Base-by-base conservation (phyloP, 2,888 invertebrate genomes). In the Eristalis pertinax region DNA sequence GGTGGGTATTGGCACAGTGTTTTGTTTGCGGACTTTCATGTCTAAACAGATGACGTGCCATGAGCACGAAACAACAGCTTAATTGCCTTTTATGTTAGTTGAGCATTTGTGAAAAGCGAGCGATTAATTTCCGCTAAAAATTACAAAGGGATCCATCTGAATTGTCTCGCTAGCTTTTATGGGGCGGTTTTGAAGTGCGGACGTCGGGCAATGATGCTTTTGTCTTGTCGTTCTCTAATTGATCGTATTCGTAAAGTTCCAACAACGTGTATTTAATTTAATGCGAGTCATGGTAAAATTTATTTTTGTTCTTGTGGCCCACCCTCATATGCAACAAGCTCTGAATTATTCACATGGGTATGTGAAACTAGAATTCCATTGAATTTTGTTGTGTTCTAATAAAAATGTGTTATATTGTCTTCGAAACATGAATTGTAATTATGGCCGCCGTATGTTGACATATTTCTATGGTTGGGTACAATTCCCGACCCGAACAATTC, bases 1-100 rank as follows among this genome's bases (percentile, higher is more conserved):
- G 43, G 43, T 67, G 24, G 32, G 58, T 15, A 22, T 41, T 29
- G 58, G 50, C 50, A 19, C 13, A 50, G 60, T 62, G 62, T 65
- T 58, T 43, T 62, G 41, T 35, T 43, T 41, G 43, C 65, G 15
- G 43, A 29, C 19, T 35, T 70, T 24, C 70, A 70, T 41, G 43
- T 22, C 69, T 60, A 24, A 19, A 38, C 26, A 60, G 60, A 70
- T 60, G 77, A 77, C 41, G 67, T 77, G 68, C 56, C 72, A 68
- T 22, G 38, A 77, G 50, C 77, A 72, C 67, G 56, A 62, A 62
- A 77, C 63, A 83, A 67, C 67, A 22, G 43, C 76, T 83, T 83
- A 63, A 83, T 77, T 73, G 83, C 72, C 76, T 68, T 83, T 83
- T 83, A 77, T 19, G 19, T 83, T 77, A 63, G 82, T 76, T 67